A percentile compares a stretch with the other conserved stretches of the same genome.
Evolutionary conservation across 2,113 vertebrate genomes (phyloP).

Genomic region (Rhabdornis inornatus): DNA sequence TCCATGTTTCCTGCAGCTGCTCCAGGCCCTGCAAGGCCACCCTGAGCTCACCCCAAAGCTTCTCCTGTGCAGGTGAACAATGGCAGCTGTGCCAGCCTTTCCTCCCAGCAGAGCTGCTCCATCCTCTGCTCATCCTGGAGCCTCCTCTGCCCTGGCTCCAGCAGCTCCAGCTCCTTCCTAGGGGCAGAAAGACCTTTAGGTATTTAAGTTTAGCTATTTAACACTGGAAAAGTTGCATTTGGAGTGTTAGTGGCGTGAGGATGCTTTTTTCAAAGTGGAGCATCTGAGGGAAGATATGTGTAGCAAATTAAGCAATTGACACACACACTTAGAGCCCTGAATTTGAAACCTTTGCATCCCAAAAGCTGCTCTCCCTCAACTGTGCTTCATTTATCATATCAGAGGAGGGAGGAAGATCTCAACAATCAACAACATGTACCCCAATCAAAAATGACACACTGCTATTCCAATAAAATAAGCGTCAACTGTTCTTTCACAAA

Average conservation of each 20-base stretch:
- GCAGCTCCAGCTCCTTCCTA: background rate
- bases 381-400: background rate
- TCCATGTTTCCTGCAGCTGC: background rate
- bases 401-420: background rate
- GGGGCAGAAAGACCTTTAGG: background rate
- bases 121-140: background rate
- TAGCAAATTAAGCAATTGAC: background rate
- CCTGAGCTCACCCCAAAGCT: too few species aligned
- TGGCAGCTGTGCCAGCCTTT: too few species aligned
- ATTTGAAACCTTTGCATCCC: background rate
- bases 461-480: background rate
- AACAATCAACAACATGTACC: rapidly evolving
- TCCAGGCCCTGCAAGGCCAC: too few species aligned
- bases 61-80: too few species aligned
- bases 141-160: background rate
- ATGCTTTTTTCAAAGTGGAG: background rate
- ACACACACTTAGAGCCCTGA: background rate
- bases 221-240: background rate
- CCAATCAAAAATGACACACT: background rate
- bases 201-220: background rate
- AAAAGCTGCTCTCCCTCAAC: background rate
- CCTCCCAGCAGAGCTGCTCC: background rate
- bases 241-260: background rate
- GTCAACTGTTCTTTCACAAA: background rate
- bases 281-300: background rate